These are phyloP conservation scores for Trinectes maculatus DNA, from an alignment of 2,113 vertebrate genomes.

Conservation along the genomic window DNA sequence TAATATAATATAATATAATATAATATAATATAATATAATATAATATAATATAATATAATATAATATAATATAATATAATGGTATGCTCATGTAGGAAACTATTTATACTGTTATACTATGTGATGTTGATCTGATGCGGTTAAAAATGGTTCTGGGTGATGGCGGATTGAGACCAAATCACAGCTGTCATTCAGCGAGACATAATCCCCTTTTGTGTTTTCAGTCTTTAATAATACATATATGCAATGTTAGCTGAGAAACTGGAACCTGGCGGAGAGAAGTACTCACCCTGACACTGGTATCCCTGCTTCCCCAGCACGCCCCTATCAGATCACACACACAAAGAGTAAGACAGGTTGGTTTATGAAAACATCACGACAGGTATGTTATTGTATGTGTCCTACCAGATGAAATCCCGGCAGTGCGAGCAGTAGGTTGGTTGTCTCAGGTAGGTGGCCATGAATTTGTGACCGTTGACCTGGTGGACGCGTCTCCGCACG, in stretches of 20 bases:
- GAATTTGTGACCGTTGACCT: slow-evolving; percentile 99
- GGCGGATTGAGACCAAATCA: slow-evolving; percentile 54
- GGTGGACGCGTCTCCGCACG: slow-evolving; percentile 94
- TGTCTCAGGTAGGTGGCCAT: slow-evolving; percentile 99
- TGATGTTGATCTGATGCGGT: slow-evolving; percentile 3
- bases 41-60: too few relatives aligned
- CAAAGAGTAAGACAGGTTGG: slow-evolving; percentile 36
- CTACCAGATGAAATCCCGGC: slow-evolving; percentile 99
- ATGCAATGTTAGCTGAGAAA: slow-evolving; percentile 56
- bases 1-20: too few relatives aligned
- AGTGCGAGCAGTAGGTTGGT: slow-evolving; percentile 97
- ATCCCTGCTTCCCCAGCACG: slow-evolving; percentile 98
- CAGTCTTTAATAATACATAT: slow-evolving; percentile 60
- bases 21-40: too few relatives aligned
- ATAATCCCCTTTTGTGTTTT: slow-evolving; percentile 50
- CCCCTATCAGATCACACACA: slow-evolving; percentile 87
- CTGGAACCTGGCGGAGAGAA: slow-evolving; percentile 35
- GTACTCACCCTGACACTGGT: slow-evolving; percentile 98
- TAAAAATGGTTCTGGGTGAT: background rate
- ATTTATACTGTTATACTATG: too few relatives aligned
- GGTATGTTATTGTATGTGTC: slow-evolving; percentile 15
- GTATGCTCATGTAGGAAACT: too few relatives aligned
- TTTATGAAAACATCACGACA: slow-evolving; percentile 15
- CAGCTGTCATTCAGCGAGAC: slow-evolving; percentile 51
- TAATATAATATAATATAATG: too few relatives aligned